Evolutionary conservation across 2,888 invertebrate species (phyloP).

Genomic region (Andrena camellia): DNA sequence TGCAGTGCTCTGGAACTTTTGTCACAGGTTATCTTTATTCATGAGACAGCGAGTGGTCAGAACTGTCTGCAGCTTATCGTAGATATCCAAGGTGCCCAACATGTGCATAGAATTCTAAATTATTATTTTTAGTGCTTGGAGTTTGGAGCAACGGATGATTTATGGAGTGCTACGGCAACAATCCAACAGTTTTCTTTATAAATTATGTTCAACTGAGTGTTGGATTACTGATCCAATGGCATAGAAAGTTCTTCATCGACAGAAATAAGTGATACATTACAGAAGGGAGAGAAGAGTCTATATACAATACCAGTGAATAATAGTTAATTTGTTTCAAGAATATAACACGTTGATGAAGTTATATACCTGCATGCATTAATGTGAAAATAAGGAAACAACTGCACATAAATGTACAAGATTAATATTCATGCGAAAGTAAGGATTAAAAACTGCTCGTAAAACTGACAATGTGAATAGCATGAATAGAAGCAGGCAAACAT

Average conservation of each 20-base stretch:
- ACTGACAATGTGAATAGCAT: conserved; percentile 67
- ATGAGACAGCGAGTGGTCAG: neutral
- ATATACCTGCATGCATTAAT: conserved; percentile 43
- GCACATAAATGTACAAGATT: conserved; percentile 37
- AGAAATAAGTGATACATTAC: conserved; percentile 1
- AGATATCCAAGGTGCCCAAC: neutral
- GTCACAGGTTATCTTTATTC: conserved; percentile 25
- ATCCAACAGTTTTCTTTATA: neutral
- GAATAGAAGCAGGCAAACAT: conserved; percentile 56
- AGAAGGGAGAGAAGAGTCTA: neutral
- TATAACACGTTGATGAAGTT: neutral
- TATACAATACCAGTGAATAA: neutral
- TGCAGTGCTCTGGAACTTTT: conserved; percentile 43
- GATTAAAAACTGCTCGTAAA: conserved; percentile 81
- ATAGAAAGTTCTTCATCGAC: conserved; percentile 19
- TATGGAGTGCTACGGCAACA: neutral
- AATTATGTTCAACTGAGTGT: neutral
- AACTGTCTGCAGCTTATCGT: neutral
- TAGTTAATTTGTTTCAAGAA: neutral
- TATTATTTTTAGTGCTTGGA: neutral
- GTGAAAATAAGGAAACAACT: conserved; percentile 13
- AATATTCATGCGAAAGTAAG: conserved; percentile 49
- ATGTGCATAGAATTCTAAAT: neutral
- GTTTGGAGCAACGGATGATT: neutral
- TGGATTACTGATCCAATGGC: neutral